phyloP scores from a whole-genome alignment of 2,888 invertebrate genomes.

The Odontomyia ornata region DNA sequence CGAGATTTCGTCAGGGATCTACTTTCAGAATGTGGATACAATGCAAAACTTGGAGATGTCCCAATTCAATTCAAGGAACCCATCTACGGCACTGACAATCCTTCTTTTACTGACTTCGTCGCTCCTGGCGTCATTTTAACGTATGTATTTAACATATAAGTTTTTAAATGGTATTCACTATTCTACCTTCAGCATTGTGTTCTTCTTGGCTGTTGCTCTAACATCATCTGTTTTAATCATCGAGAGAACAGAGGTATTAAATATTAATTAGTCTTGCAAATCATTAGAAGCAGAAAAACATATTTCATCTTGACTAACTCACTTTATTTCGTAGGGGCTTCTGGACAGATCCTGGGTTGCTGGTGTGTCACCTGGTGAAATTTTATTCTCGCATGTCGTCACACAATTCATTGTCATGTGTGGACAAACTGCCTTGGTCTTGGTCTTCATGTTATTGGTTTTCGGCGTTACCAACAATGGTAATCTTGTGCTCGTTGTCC shows the following conservation, averaged over 20 bases:
- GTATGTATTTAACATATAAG: conserved; percentile 66
- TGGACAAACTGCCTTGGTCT: conserved; percentile 89
- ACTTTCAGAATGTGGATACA: conserved; percentile 77
- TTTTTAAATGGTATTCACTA: background rate
- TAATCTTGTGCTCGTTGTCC: conserved; percentile 82
- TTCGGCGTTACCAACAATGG: conserved; percentile 92
- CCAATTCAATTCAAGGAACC: conserved; percentile 90
- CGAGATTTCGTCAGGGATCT: conserved; percentile 83
- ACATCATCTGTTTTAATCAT: conserved; percentile 92
- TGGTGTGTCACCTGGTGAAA: conserved; percentile 90
- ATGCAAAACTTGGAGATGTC: conserved; percentile 86
- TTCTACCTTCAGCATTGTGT: conserved; percentile 79
- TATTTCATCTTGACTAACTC: background rate
- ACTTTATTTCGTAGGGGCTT: conserved; percentile 68
- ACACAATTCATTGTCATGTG: conserved; percentile 96
- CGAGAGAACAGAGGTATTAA: conserved; percentile 79
- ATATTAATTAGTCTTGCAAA: background rate
- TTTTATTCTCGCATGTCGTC: conserved; percentile 91
- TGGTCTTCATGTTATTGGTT: conserved; percentile 90
- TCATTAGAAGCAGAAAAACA: background rate
- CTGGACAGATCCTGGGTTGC: conserved; percentile 94
- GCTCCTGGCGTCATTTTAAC: conserved; percentile 94
- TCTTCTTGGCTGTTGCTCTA: conserved; percentile 93
- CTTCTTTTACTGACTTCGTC: conserved; percentile 95
- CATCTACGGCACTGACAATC: conserved; percentile 87